These are phyloP conservation scores for Drosophila orena DNA, from an alignment of 1,140 invertebrate genomes.

Conservation along the genomic window DNA sequence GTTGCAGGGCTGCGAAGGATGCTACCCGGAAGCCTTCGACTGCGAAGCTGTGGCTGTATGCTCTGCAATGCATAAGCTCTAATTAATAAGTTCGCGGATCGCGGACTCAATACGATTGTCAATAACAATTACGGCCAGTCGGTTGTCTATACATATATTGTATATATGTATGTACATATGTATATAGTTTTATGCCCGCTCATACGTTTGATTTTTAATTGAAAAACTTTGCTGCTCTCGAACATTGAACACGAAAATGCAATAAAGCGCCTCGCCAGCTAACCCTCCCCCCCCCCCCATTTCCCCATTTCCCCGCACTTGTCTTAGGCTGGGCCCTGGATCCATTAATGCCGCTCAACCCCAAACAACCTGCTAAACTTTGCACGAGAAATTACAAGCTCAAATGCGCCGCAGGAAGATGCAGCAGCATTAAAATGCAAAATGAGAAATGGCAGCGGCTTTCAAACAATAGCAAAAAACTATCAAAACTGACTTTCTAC, in stretches of 20 bases:
- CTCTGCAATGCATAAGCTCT: background rate
- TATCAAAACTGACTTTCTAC: slow-evolving; percentile 81
- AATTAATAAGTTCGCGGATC: slow-evolving; percentile 1
- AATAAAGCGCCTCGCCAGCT: slow-evolving; percentile 26
- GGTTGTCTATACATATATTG: too few species aligned
- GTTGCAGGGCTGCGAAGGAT: slow-evolving; percentile 10
- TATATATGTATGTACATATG: too few species aligned
- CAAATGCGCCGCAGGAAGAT: slow-evolving; percentile 42
- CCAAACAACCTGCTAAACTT: slow-evolving; percentile 52
- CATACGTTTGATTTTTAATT: slow-evolving; percentile 61
- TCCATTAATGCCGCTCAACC: slow-evolving; percentile 8
- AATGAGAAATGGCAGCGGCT: slow-evolving; percentile 45
- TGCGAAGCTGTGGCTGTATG: too few species aligned
- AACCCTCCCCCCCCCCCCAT: too few species aligned
- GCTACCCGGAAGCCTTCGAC: too few species aligned
- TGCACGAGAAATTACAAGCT: slow-evolving; percentile 63
- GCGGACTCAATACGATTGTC: slow-evolving; percentile 37
- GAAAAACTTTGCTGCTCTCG: slow-evolving; percentile 56
- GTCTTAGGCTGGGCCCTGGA: background rate
- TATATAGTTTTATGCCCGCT: slow-evolving; percentile 17
- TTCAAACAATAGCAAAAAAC: slow-evolving; percentile 71
- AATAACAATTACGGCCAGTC: slow-evolving; percentile 42
- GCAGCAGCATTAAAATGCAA: slow-evolving; percentile 19
- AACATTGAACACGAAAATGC: slow-evolving; percentile 54
- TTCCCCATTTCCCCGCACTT: background rate